Conservation (phyloP, 1,140 invertebrate species). For the Cherax quadricarinatus region DNA sequence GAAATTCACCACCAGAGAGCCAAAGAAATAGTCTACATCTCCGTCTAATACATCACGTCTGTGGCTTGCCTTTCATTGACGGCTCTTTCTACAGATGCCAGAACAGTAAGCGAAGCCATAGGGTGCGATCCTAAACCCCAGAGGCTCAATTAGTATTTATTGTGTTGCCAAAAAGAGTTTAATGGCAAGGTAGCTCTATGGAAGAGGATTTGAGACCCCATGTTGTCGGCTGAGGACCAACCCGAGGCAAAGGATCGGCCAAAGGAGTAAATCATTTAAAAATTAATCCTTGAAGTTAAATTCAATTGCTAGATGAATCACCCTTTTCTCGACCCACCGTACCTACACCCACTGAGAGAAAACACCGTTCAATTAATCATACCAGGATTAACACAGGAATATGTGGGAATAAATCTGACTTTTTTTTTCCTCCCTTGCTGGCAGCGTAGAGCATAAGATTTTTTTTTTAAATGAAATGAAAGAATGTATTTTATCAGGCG, state of each 20-base stretch:
- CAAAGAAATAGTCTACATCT: no score
- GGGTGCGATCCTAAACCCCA: background rate
- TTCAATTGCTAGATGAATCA: background rate
- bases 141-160: background rate
- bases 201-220: background rate
- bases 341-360: no score
- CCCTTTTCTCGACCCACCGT: no score
- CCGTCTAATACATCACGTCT: background rate
- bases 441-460: no score
- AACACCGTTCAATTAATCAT: no score
- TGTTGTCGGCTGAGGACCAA: background rate
- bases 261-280: background rate
- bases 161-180: conserved; percentile 1
- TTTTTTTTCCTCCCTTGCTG: no score
- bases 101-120: background rate
- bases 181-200: conserved; percentile 2
- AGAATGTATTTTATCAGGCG: no score
- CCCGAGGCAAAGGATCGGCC: background rate
- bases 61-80: background rate
- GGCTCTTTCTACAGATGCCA: background rate
- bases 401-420: no score
- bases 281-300: background rate
- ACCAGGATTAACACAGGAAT: no score
- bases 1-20: no score
- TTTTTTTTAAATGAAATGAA: no score